phyloP scores from a whole-genome alignment of 2,888 invertebrate species.

The Amphimallon solstitiale region DNA sequence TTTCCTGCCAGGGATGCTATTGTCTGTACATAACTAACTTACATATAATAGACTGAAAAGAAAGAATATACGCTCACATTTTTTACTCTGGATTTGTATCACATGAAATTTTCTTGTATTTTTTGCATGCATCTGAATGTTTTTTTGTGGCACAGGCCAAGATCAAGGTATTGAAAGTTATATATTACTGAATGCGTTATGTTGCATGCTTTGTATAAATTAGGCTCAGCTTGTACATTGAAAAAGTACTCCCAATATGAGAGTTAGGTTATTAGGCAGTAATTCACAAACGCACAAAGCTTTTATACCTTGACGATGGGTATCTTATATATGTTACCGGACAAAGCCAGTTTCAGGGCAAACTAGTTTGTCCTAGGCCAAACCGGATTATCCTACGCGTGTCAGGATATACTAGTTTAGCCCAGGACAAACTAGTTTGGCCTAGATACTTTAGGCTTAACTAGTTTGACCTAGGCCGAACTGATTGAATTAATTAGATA shows the following conservation, averaged over 20 bases:
- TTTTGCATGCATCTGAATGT: slow-evolving; percentile 77
- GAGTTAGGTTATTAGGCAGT: background rate
- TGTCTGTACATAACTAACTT: slow-evolving; percentile 22
- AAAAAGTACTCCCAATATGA: background rate
- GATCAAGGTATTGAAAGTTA: slow-evolving; percentile 70
- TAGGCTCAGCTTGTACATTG: background rate
- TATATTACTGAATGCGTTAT: slow-evolving; percentile 53
- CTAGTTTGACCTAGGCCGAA: no score
- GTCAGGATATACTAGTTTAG: no score
- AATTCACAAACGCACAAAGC: background rate
- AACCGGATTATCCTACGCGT: no score
- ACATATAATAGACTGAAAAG: slow-evolving; percentile 16
- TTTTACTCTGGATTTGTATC: slow-evolving; percentile 46
- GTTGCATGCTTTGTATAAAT: slow-evolving; percentile 18
- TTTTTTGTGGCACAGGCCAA: slow-evolving; percentile 77
- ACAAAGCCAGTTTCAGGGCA: no score
- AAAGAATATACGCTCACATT: slow-evolving; percentile 34
- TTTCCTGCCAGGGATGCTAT: slow-evolving; percentile 17
- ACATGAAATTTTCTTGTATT: slow-evolving; percentile 59
- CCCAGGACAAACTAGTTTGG: no score
- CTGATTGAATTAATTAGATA: no score
- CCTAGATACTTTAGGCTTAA: no score
- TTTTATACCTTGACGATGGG: no score
- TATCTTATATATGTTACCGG: no score
- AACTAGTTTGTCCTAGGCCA: no score